phyloP scores from a whole-genome alignment of 2,888 invertebrate species.

The Pomacea canaliculata region DNA sequence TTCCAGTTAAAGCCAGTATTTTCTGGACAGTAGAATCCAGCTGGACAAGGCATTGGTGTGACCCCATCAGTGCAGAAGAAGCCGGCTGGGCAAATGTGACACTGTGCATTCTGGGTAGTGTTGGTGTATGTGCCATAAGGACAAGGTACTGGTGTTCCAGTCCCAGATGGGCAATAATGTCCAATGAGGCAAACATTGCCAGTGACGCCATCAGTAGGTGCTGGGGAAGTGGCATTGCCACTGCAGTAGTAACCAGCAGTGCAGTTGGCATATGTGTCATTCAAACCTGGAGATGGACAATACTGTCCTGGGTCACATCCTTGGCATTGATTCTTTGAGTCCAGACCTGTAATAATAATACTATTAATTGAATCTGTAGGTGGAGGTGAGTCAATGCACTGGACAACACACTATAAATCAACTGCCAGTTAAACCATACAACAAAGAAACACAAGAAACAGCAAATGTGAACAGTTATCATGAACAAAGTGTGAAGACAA shows the following conservation, averaged over 20 bases:
- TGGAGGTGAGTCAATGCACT: too few species aligned
- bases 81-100: constrained; percentile 57
- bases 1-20: constrained; percentile 57
- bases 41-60: constrained; percentile 55
- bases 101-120: constrained; percentile 46
- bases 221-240: constrained; percentile 42
- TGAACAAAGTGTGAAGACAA: too few species aligned
- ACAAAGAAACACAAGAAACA: too few species aligned
- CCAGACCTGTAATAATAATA: constrained; percentile 43
- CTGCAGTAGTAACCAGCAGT: constrained; percentile 56
- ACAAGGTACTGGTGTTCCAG: constrained; percentile 53
- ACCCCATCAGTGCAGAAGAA: constrained; percentile 58
- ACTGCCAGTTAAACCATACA: too few species aligned
- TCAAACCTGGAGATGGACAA: constrained; percentile 57
- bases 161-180: constrained; percentile 59
- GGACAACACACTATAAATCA: too few species aligned
- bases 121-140: constrained; percentile 56
- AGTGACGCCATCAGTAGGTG: constrained; percentile 51
- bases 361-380: too few species aligned
- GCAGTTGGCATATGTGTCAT: constrained; percentile 53
- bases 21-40: constrained; percentile 60
- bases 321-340: constrained; percentile 50
- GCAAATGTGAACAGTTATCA: too few species aligned
- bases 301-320: constrained; percentile 61
- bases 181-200: constrained; percentile 58